phyloP scores from a whole-genome alignment of 2,888 invertebrate species.

The Coremacera marginata region DNA sequence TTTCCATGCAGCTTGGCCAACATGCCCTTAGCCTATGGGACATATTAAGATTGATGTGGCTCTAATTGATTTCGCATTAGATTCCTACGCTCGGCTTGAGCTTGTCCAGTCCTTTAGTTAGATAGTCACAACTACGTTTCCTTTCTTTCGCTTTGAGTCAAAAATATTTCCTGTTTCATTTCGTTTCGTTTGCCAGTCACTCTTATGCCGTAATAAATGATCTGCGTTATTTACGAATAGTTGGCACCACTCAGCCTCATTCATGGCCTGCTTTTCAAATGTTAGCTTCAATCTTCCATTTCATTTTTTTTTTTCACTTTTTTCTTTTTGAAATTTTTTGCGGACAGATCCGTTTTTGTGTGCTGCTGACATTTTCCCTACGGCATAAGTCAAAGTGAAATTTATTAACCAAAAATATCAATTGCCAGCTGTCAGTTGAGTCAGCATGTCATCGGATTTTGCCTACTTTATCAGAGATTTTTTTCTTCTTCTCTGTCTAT shows the following conservation, averaged over 20 bases:
- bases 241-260: background rate
- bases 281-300: background rate
- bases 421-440: slow-evolving; percentile 17
- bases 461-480: background rate
- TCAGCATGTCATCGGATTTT: slow-evolving; percentile 18
- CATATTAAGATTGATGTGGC: slow-evolving; percentile 45
- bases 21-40: slow-evolving; percentile 23
- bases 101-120: background rate
- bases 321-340: background rate
- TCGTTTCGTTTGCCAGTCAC: background rate
- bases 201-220: slow-evolving; percentile 7
- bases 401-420: slow-evolving; percentile 28
- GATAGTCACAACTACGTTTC: background rate
- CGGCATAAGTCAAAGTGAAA: slow-evolving; percentile 19
- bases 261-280: background rate
- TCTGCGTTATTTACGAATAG: background rate
- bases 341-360: background rate
- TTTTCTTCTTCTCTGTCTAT: background rate
- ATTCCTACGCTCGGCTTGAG: slow-evolving; percentile 4
- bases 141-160: background rate
- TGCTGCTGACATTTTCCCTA: background rate
- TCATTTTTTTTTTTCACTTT: background rate
- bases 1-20: background rate
- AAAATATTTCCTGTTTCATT: background rate
- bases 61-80: slow-evolving; percentile 46